Base-by-base conservation (phyloP, 2,113 vertebrate genomes). In the Sitta europaea region DNA sequence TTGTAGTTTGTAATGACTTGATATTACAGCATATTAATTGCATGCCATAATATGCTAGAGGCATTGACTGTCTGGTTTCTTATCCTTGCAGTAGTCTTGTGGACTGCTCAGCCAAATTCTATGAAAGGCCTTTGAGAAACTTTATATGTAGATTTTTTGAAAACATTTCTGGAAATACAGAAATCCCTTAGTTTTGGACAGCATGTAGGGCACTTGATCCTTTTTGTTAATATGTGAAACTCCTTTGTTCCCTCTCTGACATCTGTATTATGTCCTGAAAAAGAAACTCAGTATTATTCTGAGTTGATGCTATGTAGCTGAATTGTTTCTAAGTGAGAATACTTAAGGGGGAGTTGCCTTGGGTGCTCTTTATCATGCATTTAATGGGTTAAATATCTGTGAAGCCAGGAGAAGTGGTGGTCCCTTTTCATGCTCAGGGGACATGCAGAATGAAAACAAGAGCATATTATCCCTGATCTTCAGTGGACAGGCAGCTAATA, bases 371-470 rank as follows among this genome's bases (percentile, higher is more conserved):
- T 55, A 14, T 71, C 22, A 3, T 31, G 11, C 21, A 36, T 9
- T n/a, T 88, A 57, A 33, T 62, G 43, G 43, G 24, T 84, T 71
- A 55, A 89, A 67, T 59, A 36, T 21, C 6, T 0, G 0, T 33
- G 23, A 35, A 65, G 7, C 36, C n/a, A n/a, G 36, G 47, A 80
- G 36, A 57, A 76, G 24, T 54, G 27, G 8, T 73, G 36, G 8
- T 59, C 31, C 62, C 9, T 16, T 47, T 74, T 42, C 19, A 12
- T 3, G 3, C 27, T 42, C 13, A 43, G 42, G 54, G 7, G 8
- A 67, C 2, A 17, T 0, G 0, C 7, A 22, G 55, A 27, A 38
- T 15, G n/a, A 59, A 42, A 70, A 40, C 33, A 57, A 22, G 36
- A 59, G 7, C 5, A 2, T 57, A 8, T 48, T 2, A 38, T 78